Conservation (phyloP, 2,888 invertebrate genomes). For the Lasioglossum lativentre region DNA sequence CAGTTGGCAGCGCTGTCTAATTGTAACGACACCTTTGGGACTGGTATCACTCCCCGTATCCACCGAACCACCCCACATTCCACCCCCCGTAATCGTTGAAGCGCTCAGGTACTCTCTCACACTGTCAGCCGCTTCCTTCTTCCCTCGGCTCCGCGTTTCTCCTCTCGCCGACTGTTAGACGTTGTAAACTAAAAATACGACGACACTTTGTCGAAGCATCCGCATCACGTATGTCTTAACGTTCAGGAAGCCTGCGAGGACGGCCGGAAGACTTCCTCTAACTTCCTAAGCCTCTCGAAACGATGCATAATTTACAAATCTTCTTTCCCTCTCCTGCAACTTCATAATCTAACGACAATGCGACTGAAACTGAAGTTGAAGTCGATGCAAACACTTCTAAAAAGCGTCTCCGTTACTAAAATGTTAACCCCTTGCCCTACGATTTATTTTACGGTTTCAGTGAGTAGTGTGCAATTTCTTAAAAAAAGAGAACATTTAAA, state of each 20-base stretch:
- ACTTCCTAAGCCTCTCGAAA: constrained; percentile 23
- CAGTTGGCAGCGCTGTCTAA: constrained; percentile 83
- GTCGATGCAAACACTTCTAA: background rate
- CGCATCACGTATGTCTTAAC: constrained; percentile 62
- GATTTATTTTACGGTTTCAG: no score
- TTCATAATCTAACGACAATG: background rate
- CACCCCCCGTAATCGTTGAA: constrained; percentile 73
- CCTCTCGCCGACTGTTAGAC: constrained; percentile 71
- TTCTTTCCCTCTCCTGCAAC: background rate
- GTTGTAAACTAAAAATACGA: constrained; percentile 81
- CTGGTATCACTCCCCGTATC: constrained; percentile 75
- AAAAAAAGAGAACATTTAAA: no score
- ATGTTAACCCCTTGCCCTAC: no score
- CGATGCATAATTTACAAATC: constrained; percentile 10
- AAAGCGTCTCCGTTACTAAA: background rate
- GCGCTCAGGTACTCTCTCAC: constrained; percentile 72
- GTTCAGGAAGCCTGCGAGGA: constrained; percentile 39
- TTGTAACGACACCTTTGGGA: constrained; percentile 84
- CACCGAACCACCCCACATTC: constrained; percentile 72
- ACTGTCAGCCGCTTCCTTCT: constrained; percentile 41
- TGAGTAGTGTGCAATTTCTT: no score
- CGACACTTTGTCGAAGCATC: constrained; percentile 75
- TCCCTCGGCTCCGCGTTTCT: constrained; percentile 39
- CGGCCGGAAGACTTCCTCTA: background rate
- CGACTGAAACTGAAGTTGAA: background rate